Evolutionary conservation across 1,140 invertebrate species (phyloP).

Genomic region (Papilio polyxenes): DNA sequence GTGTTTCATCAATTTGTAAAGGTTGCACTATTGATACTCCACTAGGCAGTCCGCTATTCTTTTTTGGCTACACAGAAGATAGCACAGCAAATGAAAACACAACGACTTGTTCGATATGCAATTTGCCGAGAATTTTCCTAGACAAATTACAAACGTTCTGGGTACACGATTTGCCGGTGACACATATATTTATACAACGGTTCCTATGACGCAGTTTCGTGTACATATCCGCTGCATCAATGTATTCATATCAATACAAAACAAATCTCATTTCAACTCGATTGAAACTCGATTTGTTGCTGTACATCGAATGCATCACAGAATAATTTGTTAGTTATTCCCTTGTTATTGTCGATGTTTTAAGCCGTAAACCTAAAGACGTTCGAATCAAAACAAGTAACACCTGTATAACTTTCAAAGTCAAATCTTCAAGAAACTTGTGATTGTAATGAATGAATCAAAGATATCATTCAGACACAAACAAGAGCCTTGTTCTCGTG

Average conservation of each 20-base stretch:
- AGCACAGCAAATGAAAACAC: too few relatives aligned
- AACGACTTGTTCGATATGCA: too few relatives aligned
- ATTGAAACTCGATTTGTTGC: slow-evolving; percentile 40
- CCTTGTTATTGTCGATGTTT: slow-evolving; percentile 38
- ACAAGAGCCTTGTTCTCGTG: slow-evolving; percentile 24
- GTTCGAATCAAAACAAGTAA: slow-evolving; percentile 39
- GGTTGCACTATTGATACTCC: too few relatives aligned
- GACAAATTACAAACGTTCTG: neutral
- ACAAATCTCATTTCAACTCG: slow-evolving; percentile 50
- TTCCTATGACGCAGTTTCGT: slow-evolving; percentile 54
- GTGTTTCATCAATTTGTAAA: neutral
- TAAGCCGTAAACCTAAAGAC: slow-evolving; percentile 14
- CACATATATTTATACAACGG: slow-evolving; percentile 24
- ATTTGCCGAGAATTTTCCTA: neutral
- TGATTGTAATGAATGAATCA: slow-evolving; percentile 21
- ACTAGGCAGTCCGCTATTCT: too few relatives aligned
- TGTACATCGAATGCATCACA: slow-evolving; percentile 32
- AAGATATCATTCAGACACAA: neutral
- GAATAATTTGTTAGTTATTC: slow-evolving; percentile 45
- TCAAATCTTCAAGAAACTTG: slow-evolving; percentile 55
- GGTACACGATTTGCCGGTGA: neutral
- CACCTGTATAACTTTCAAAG: slow-evolving; percentile 70
- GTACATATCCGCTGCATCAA: slow-evolving; percentile 54
- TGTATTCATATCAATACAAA: slow-evolving; percentile 54
- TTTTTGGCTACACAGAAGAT: too few relatives aligned